Evolutionary conservation across 23 tunicate genomes (phyloP).

Genomic region (Phallusia fumigata): DNA sequence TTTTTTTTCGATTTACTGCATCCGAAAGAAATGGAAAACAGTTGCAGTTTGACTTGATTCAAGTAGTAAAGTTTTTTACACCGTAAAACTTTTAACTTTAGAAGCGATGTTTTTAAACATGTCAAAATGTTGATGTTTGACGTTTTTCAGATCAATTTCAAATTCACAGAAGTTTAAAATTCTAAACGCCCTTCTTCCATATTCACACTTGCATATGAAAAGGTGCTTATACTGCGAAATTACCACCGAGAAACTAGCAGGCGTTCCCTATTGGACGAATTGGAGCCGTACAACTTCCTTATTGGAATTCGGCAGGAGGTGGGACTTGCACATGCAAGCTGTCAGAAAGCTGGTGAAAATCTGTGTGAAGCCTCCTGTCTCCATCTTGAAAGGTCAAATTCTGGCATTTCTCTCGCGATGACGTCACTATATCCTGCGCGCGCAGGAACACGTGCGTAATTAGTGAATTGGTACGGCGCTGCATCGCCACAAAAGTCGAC

Average conservation of each 20-base stretch:
- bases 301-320: neutral
- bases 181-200: no score
- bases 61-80: no score
- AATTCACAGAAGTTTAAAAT: no score
- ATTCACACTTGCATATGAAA: neutral
- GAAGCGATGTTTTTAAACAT: no score
- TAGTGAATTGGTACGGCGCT: neutral
- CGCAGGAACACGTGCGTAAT: slow-evolving; percentile 12
- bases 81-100: no score
- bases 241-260: neutral
- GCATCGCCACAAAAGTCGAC: neutral
- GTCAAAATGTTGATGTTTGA: no score
- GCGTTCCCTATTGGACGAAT: neutral
- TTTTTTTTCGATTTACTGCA: no score
- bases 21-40: no score
- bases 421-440: neutral
- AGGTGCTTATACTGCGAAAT: neutral
- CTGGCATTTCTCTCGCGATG: neutral
- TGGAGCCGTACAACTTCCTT: neutral
- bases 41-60: no score
- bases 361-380: neutral
- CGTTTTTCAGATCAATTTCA: no score
- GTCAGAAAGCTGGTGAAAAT: neutral
- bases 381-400: no score
- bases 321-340: neutral